phyloP scores from a whole-genome alignment of 2,797 vertebrate species.

The Acanthis flammea region DNA sequence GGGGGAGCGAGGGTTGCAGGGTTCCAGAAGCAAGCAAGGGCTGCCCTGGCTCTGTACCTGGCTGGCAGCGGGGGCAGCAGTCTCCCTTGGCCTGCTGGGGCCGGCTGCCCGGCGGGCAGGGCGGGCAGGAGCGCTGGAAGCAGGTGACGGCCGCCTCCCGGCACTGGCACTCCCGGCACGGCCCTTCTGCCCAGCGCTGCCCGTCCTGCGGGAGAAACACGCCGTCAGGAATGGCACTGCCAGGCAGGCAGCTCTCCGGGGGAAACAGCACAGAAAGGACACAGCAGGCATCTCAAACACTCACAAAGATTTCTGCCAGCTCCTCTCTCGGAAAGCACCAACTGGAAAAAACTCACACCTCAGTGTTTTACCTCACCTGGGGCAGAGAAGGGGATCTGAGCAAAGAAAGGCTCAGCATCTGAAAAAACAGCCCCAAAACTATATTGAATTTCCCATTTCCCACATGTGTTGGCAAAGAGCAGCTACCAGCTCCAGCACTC shows the following conservation, averaged over 20 bases:
- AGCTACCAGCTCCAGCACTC: neutral
- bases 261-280: too few relatives aligned
- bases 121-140: constrained; percentile 83
- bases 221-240: neutral
- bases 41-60: constrained; percentile 67
- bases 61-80: constrained; percentile 86
- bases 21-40: rapidly evolving
- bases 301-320: neutral
- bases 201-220: constrained; percentile 64
- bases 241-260: neutral
- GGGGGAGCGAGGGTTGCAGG: rapidly evolving
- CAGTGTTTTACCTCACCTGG: constrained; percentile 29
- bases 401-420: constrained; percentile 9
- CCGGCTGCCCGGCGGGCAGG: constrained; percentile 80
- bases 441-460: neutral
- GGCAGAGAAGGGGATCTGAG: constrained; percentile 26
- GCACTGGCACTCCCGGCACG: constrained; percentile 85
- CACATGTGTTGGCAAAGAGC: neutral
- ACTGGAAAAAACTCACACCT: neutral
- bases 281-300: neutral
- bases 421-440: neutral
- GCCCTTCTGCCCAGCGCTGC: constrained; percentile 78
- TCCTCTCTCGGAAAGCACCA: neutral
- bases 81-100: constrained; percentile 58
- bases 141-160: constrained; percentile 78